These are phyloP conservation scores for Thumatha senex DNA, from an alignment of 2,888 invertebrate genomes.

Conservation along the genomic window DNA sequence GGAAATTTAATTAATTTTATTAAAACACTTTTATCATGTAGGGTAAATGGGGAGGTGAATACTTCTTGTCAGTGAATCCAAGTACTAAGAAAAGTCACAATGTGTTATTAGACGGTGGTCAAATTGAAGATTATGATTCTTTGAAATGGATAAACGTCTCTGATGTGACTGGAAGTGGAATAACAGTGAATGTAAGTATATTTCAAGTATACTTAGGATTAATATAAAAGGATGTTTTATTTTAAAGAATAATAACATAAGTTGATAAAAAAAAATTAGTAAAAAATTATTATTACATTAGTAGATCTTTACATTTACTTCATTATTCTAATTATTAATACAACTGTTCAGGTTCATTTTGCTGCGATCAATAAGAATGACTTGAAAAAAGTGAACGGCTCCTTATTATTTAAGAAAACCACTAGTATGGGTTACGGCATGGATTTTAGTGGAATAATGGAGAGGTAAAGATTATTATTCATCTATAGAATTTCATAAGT, in stretches of 20 bases:
- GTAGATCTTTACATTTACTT: not conserved
- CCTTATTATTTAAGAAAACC: constrained; percentile 15
- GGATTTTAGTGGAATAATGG: constrained; percentile 63
- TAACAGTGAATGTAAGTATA: constrained; percentile 46
- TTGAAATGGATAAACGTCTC: constrained; percentile 19
- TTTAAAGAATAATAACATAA: no score
- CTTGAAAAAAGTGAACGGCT: constrained; percentile 42
- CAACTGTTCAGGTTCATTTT: constrained; percentile 35
- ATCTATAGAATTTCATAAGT: not conserved
- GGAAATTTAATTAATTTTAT: no score
- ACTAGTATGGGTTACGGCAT: constrained; percentile 45
- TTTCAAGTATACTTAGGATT: not conserved
- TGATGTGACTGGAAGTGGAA: constrained; percentile 22
- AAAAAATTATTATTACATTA: not conserved
- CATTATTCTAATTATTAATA: constrained; percentile 2
- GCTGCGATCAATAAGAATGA: constrained; percentile 41
- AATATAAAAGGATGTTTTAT: no score
- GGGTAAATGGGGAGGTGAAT: constrained; percentile 39
- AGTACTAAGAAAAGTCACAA: constrained; percentile 13
- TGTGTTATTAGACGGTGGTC: constrained; percentile 33
- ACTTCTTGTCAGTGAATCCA: constrained; percentile 30
- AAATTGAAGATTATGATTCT: constrained; percentile 18
- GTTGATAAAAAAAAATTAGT: no score
- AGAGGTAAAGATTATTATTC: constrained; percentile 48
- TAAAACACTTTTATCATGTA: no score